Evolutionary conservation across 2,797 vertebrate genomes (phyloP), one percentile per base, ranked within the genome.

Genomic region (Myotis planiceps): DNA sequence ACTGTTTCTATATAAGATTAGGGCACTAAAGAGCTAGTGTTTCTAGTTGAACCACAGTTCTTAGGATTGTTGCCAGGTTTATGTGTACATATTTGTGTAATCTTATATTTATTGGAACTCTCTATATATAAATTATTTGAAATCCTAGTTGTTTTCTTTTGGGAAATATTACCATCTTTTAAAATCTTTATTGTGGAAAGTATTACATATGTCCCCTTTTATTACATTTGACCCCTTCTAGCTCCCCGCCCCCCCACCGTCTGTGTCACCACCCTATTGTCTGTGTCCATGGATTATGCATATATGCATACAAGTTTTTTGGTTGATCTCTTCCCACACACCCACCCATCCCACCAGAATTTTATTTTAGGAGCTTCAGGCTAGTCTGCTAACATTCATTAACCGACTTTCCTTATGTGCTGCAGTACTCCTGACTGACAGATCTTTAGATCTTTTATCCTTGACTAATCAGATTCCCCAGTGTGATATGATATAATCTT

Each of bases 331-430:
- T 29, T 60, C 27, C 58, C 25, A 58, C 10, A 25, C 55, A 13
- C 55, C 10, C 55, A 27, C 25, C 55, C 55, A 58, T 4, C 2
- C 58, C 58, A 60, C 58, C 58, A 49, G 4, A 90, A 69, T 74
- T 95, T 95, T n/a, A 32, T 39, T 55, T 51, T 88, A 55, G 21
- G 12, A 80, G 9, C 42, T 45, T 88, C 32, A 82, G 15, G 32
- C 47, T 78, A 18, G 2, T 74, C 10, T 85, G 25, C 10, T 25
- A 74, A 84, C 10, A 18, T 95, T 32, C 16, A 65, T 89, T 25
- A 81, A 19, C 18, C 29, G 0, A 80, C 15, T 51, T 1, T 69
- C 80, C 1, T 79, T 18, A 65, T 25, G n/a, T 71, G 6, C 16
- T 82, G 32, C 10, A 60, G 47, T 32, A 39, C 18, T 55, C 2